Evolutionary conservation across 2,888 invertebrate species (phyloP).

Genomic region (Carabus problematicus): DNA sequence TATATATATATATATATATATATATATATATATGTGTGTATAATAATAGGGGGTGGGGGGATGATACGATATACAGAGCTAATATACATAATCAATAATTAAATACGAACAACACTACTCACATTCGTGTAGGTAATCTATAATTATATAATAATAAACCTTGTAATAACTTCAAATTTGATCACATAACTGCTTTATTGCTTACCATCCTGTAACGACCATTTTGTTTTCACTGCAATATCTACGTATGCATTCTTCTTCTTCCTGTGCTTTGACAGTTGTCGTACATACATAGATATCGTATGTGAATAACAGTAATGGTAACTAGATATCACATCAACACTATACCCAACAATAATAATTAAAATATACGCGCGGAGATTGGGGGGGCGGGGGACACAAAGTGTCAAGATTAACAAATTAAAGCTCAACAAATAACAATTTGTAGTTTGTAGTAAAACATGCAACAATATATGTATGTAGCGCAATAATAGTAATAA

Average conservation of each 20-base stretch:
- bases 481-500: too few relatives aligned
- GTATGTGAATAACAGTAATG: conserved; percentile 24
- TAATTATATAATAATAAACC: conserved; percentile 30
- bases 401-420: conserved; percentile 37
- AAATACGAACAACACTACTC: not conserved
- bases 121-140: too few relatives aligned
- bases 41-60: too few relatives aligned
- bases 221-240: conserved; percentile 31
- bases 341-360: conserved; percentile 24
- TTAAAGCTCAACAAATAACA: conserved; percentile 42
- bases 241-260: too few relatives aligned
- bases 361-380: too few relatives aligned
- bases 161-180: conserved; percentile 12
- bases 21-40: too few relatives aligned
- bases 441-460: conserved; percentile 26
- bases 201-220: conserved; percentile 33
- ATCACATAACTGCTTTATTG: conserved; percentile 41
- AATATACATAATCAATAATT: conserved; percentile 15
- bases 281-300: too few relatives aligned
- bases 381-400: conserved; percentile 16
- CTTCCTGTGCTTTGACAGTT: too few relatives aligned
- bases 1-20: conserved; percentile 9
- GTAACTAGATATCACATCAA: conserved; percentile 41
- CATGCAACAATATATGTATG: too few relatives aligned
- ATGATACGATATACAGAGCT: too few relatives aligned